Evolutionary conservation across 2,888 invertebrate genomes (phyloP), one percentile per base, ranked within the genome.

Genomic region (Chelonus formosanus): DNA sequence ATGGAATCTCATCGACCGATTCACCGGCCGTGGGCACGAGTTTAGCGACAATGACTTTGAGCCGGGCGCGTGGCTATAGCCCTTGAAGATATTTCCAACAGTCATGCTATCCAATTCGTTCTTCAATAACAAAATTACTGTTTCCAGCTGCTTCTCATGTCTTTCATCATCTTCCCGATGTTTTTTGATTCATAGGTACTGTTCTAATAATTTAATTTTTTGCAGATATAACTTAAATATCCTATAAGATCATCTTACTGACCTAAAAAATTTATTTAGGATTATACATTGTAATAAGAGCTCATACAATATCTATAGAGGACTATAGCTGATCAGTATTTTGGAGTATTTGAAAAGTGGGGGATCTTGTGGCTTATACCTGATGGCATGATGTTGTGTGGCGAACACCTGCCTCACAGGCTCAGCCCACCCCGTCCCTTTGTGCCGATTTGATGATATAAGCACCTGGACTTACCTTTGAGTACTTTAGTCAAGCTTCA

Each of bases 391-490:
- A 60, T 69, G 80, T 76, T 78, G 77, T 79, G 69, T 75, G 70
- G 70, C 72, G 76, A 79, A 82, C 82, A 82, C 82, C 82, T 82
- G 81, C 65, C 65, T 54, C 70, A 48, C 55, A 35, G 52, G 59
- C 60, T 60, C 48, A 48, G 55, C 45, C 66, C 57, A 57, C 67
- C 71, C 54, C 63, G 65, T 65, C 60, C 67, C 70, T 73, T 73
- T 73, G 71, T 71, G 70, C 80, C 76, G 76, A 74, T 76, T 35
- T 31, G 70, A 71, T 77, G 71, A 78, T 82, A 82, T 80, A 82
- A 80, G 78, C 75, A 73, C 73, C 68, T 73, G 73, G 73, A 75
- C 74, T 69, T 72, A 72, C 59, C 63, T 65, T 67, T 70, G 69
- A 68, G 69, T 72, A 55, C 67, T 69, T 72, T 77, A 80, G 79